These are phyloP conservation scores for Drosophila antonietae DNA, from an alignment of 2,888 invertebrate species.

Conservation along the genomic window DNA sequence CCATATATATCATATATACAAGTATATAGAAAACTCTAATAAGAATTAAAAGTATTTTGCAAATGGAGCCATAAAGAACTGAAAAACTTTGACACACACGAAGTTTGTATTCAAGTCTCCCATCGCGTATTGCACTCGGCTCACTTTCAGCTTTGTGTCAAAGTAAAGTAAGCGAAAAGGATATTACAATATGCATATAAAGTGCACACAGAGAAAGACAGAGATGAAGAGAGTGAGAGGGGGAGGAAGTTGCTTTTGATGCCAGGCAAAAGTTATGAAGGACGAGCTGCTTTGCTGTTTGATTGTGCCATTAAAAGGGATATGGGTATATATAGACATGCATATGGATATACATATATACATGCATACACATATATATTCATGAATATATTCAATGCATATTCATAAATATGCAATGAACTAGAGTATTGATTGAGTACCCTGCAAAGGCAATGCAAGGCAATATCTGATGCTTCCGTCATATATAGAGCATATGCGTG, in stretches of 20 bases:
- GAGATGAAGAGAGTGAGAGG: no score
- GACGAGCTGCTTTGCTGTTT: background rate
- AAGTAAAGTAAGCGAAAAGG: slow-evolving; percentile 7
- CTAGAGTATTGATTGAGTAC: slow-evolving; percentile 31
- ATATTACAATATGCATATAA: slow-evolving; percentile 30
- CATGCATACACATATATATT: background rate
- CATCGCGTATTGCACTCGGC: slow-evolving; percentile 3
- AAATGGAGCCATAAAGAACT: slow-evolving; percentile 3
- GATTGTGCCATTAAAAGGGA: background rate
- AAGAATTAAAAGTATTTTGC: background rate
- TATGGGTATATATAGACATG: background rate
- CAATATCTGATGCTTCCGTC: background rate
- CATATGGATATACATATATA: background rate
- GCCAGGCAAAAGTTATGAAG: slow-evolving; percentile 9
- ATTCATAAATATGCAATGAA: slow-evolving; percentile 28
- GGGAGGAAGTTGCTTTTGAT: slow-evolving; percentile 1
- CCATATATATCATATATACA: background rate
- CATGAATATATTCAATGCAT: slow-evolving; percentile 14
- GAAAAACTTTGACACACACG: background rate
- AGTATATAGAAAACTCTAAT: background rate
- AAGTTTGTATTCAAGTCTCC: background rate
- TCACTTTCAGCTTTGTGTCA: slow-evolving; percentile 4
- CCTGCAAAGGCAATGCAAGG: background rate
- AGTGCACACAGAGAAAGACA: background rate
- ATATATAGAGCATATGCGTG: background rate